Conservation (phyloP, 2,888 invertebrate species). For the Apamea anceps region DNA sequence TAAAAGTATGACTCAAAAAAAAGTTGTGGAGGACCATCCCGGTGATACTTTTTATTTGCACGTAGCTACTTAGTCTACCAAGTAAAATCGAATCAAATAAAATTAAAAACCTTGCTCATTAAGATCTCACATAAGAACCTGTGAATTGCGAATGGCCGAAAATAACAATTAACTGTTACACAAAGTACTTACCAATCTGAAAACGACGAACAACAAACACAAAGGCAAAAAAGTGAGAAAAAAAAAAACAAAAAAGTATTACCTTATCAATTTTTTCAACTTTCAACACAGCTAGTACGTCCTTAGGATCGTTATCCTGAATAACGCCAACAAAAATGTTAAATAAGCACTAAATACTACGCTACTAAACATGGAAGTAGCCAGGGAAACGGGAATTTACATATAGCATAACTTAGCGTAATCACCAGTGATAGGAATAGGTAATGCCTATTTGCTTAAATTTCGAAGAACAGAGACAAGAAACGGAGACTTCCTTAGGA, state of each 20-base stretch:
- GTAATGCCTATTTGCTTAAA: too few species aligned
- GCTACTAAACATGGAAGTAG: slow-evolving; percentile 40
- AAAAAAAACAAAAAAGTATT: slow-evolving; percentile 67
- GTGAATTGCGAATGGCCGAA: not conserved
- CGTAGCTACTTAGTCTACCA: not conserved
- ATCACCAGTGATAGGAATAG: too few species aligned
- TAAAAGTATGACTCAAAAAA: not conserved
- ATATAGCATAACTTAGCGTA: too few species aligned
- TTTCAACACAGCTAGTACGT: slow-evolving; percentile 90
- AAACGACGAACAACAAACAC: slow-evolving; percentile 41
- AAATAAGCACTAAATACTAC: slow-evolving; percentile 78
- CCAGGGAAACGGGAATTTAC: slow-evolving; percentile 4
- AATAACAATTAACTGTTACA: not conserved
- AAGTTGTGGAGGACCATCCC: too few species aligned
- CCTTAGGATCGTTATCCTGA: slow-evolving; percentile 88
- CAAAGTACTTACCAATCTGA: slow-evolving; percentile 46
- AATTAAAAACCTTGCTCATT: not conserved
- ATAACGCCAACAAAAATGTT: slow-evolving; percentile 74
- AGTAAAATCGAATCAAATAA: too few species aligned
- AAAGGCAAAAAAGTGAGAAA: slow-evolving; percentile 46
- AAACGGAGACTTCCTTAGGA: too few species aligned
- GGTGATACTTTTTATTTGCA: not conserved
- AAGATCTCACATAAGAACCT: not conserved
- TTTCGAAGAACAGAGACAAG: too few species aligned
- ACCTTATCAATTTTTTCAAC: slow-evolving; percentile 90